phyloP scores from a whole-genome alignment of 2,113 vertebrate genomes.

The Melozone crissalis region DNA sequence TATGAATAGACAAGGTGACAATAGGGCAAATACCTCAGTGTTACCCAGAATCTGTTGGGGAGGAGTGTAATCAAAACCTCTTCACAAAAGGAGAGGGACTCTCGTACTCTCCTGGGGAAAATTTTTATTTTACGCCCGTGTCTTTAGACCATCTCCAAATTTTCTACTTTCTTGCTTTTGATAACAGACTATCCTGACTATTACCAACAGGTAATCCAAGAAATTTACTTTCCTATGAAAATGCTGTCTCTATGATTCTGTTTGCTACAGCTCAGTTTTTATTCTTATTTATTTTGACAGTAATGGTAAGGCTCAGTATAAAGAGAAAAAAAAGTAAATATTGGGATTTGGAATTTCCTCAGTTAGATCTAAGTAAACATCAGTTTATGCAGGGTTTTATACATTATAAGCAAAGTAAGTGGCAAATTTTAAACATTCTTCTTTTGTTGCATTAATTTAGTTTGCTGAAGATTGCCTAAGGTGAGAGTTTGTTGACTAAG shows the following conservation, averaged over 20 bases:
- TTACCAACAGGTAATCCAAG: background rate
- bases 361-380: background rate
- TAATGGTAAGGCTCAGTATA: background rate
- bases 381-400: background rate
- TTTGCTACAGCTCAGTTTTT: background rate
- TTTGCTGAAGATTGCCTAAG: background rate
- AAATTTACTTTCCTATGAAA: background rate
- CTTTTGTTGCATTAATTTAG: background rate
- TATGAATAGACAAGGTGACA: background rate
- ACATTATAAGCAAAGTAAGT: background rate
- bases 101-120: background rate
- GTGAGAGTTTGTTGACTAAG: conserved; percentile 22
- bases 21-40: background rate
- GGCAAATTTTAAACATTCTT: background rate
- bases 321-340: background rate
- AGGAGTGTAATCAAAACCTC: background rate
- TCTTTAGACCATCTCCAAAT: background rate
- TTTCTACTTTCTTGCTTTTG: background rate
- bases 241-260: background rate
- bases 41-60: background rate
- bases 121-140: background rate
- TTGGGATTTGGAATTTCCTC: background rate
- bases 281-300: background rate
- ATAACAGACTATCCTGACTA: background rate
- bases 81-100: background rate